Percentiles rank a stretch among this genome's conserved stretches.
phyloP scores from a whole-genome alignment of 2,888 invertebrate species.

The Druceiella hillmani region DNA sequence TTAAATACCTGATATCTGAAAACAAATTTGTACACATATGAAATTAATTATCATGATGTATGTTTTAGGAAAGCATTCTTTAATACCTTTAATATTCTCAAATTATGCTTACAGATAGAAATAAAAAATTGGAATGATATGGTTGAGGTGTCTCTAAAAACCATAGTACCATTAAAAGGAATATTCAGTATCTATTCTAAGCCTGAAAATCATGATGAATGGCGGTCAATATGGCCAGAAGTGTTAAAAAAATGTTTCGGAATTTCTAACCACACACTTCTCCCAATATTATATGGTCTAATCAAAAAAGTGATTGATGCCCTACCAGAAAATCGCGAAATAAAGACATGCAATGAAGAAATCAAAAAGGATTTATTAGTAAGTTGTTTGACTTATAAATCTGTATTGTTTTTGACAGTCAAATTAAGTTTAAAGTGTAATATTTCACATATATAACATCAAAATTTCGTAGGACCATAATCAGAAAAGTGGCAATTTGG shows the following conservation, averaged over 20 bases:
- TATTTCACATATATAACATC: no score
- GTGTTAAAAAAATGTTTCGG: constrained; percentile 58
- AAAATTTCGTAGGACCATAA: no score
- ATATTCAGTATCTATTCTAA: constrained; percentile 61
- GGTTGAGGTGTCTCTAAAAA: constrained; percentile 55
- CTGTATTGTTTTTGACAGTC: no score
- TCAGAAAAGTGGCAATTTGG: no score
- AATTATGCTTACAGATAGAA: constrained; percentile 46
- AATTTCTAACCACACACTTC: constrained; percentile 61
- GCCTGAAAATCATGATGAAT: constrained; percentile 55
- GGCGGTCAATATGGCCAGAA: constrained; percentile 57
- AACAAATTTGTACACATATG: no score
- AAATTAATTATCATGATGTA: no score
- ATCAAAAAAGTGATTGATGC: constrained; percentile 55
- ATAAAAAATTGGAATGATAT: constrained; percentile 60
- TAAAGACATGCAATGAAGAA: constrained; percentile 48
- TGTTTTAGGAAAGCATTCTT: no score
- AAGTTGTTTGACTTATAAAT: constrained; percentile 25
- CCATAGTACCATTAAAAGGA: constrained; percentile 56
- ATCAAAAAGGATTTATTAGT: constrained; percentile 58
- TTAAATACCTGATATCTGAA: no score
- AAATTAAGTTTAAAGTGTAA: no score
- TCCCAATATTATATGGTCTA: constrained; percentile 59
- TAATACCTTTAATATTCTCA: no score
- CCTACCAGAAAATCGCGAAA: constrained; percentile 50